Evolutionary conservation across 2,888 invertebrate genomes (phyloP), one percentile per base, ranked within the genome.

Genomic region (Oxyteleia sp.): DNA sequence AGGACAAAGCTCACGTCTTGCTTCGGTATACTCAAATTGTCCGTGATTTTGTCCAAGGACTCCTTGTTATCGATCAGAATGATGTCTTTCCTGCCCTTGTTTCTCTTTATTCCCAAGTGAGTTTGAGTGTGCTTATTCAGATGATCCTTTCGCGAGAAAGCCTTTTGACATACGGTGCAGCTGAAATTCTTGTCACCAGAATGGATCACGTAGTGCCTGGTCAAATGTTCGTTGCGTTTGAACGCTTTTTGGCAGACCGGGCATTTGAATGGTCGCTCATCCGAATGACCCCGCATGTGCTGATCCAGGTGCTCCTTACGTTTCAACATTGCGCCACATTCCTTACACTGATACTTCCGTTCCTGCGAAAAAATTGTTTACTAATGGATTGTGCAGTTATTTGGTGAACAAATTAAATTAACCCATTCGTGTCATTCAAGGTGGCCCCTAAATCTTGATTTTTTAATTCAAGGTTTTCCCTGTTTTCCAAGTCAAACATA

Each of bases 31-130:
- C n/a, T n/a, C n/a, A n/a, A n/a, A n/a, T n/a, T n/a, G n/a, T n/a
- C n/a, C n/a, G n/a, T n/a, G n/a, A n/a, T n/a, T n/a, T n/a, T n/a
- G n/a, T n/a, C n/a, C n/a, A n/a, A n/a, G n/a, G n/a, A n/a, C n/a
- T n/a, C n/a, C n/a, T n/a, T n/a, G n/a, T n/a, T n/a, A n/a, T n/a
- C n/a, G n/a, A n/a, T n/a, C n/a, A n/a, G n/a, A n/a, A n/a, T n/a
- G n/a, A n/a, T n/a, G n/a, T n/a, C n/a, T n/a, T n/a, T n/a, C n/a
- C n/a, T n/a, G n/a, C n/a, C n/a, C n/a, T 96, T 89, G 96, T 95
- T 85, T 95, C 95, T 76, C 96, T 94, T 95, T 51, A 95, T 95
- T 55, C 95, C 95, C 88, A 95, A 95, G 84, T 94, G 94, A 1
- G 94, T 94, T 83, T 94, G 94, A 3, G 93, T 89, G 80, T 94